A percentile compares a stretch with the other conserved stretches of the same genome.
phyloP scores from a whole-genome alignment of 2,797 vertebrate genomes.

The Delichon dasypus region DNA sequence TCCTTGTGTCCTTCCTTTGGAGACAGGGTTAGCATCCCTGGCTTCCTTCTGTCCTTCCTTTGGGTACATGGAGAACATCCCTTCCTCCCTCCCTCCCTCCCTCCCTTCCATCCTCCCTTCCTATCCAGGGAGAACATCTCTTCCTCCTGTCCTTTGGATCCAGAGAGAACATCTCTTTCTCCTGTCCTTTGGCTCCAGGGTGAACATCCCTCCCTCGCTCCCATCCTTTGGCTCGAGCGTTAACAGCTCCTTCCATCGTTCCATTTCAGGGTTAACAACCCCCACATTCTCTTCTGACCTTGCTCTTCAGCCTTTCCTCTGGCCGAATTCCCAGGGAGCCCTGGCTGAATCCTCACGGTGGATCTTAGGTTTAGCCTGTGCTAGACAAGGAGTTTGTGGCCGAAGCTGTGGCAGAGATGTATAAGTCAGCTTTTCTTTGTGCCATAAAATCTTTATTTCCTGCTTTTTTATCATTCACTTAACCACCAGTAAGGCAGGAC shows the following conservation, averaged over 20 bases:
- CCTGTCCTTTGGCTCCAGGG: background rate
- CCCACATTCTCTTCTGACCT: accelerated
- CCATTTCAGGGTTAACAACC: background rate
- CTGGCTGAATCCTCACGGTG: accelerated
- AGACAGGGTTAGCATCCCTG: too few species aligned
- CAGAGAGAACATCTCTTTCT: too few species aligned
- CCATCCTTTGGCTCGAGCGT: background rate
- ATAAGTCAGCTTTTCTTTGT: background rate
- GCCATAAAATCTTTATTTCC: background rate
- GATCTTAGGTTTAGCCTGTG: background rate
- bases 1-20: too few species aligned
- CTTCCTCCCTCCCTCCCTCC: background rate
- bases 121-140: too few species aligned
- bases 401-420: background rate
- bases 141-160: too few species aligned
- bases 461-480: background rate
- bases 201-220: too few species aligned
- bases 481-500: accelerated
- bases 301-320: accelerated
- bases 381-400: background rate
- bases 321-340: background rate
- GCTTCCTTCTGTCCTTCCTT: too few species aligned
- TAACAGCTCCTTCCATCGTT: background rate
- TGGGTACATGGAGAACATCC: too few species aligned
- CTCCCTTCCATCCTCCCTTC: too few species aligned